A percentile compares a stretch with the other conserved stretches of the same genome.
Evolutionary conservation across 2,888 invertebrate genomes (phyloP).

Genomic region (Diarsia brunnea): DNA sequence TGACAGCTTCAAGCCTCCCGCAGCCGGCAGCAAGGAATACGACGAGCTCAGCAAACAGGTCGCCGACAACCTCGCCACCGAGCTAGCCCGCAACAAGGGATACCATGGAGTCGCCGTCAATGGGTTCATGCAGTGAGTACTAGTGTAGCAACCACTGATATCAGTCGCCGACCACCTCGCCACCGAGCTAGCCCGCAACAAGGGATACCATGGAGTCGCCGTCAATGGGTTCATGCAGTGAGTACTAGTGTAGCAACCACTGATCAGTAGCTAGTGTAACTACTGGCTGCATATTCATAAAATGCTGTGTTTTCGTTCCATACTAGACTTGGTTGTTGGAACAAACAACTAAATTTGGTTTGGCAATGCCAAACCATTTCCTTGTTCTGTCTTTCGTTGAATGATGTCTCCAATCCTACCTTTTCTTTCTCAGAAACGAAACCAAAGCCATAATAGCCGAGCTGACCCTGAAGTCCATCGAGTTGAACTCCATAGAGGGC

Average conservation of each 20-base stretch:
- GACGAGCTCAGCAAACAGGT: conserved; percentile 92
- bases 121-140: conserved; percentile 93
- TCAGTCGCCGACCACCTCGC: conserved; percentile 69
- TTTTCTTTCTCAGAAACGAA: conserved; percentile 82
- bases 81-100: conserved; percentile 85
- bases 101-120: conserved; percentile 93
- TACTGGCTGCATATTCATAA: no score
- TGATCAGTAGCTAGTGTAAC: no score
- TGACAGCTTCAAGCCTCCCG: conserved; percentile 94
- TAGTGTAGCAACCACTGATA: not conserved
- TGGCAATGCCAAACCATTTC: not conserved
- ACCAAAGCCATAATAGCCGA: conserved; percentile 94
- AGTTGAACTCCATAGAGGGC: conserved; percentile 92
- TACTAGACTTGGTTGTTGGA: no score
- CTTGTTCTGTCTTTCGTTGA: not conserved
- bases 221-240: conserved; percentile 94
- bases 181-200: conserved; percentile 68
- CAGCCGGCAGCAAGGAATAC: conserved; percentile 93
- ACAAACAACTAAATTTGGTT: no score
- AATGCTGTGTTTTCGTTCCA: not conserved
- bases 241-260: conserved; percentile 72
- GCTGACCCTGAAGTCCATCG: conserved; percentile 94
- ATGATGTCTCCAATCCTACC: not conserved
- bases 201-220: conserved; percentile 93
- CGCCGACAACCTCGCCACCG: conserved; percentile 65